These are phyloP conservation scores for Trinorchestia longiramus DNA, from an alignment of 1,140 invertebrate genomes.

Conservation along the genomic window DNA sequence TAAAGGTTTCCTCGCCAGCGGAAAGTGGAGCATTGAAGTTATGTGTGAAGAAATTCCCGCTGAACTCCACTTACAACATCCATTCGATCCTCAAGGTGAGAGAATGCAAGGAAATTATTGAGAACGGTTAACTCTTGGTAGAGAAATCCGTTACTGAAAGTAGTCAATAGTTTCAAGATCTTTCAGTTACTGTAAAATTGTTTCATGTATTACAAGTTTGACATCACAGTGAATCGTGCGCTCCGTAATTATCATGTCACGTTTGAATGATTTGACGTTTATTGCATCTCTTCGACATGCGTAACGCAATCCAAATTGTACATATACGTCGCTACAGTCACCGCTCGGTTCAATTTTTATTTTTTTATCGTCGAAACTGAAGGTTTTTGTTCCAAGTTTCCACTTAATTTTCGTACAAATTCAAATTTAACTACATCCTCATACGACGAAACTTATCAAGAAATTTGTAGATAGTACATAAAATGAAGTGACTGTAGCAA, in stretches of 20 bases:
- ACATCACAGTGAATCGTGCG: too few species aligned
- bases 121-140: background rate
- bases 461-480: background rate
- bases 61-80: conserved; percentile 78
- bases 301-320: too few species aligned
- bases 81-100: conserved; percentile 82
- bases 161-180: background rate
- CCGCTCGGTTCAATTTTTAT: background rate
- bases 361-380: background rate
- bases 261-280: background rate
- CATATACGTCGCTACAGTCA: background rate
- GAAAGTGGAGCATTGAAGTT: conserved; percentile 84
- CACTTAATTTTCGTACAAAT: background rate
- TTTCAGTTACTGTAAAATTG: background rate
- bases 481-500: background rate
- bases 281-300: background rate
- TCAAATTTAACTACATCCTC: background rate
- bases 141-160: background rate
- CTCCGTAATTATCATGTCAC: background rate
- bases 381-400: background rate
- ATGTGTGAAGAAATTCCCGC: conserved; percentile 81
- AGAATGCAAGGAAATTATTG: conserved; percentile 72
- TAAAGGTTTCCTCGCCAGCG: conserved; percentile 78
- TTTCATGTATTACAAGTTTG: background rate
- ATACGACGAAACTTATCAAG: background rate